These are phyloP conservation scores for Masnerella sp. DNA, from an alignment of 2,888 invertebrate genomes.

Conservation along the genomic window DNA sequence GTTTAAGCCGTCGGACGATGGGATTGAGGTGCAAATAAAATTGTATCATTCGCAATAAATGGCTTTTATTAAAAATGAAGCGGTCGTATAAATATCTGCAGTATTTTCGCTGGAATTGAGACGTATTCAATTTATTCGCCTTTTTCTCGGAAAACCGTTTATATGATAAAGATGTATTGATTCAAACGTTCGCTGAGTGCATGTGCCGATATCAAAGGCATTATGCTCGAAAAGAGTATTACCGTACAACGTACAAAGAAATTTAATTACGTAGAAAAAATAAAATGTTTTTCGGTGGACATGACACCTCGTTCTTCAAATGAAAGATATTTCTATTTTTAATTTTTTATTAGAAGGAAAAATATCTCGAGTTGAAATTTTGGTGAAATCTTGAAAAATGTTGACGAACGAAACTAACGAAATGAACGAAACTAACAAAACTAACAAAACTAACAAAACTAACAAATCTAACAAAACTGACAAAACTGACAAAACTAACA, in stretches of 20 bases:
- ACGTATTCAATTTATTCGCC: slow-evolving; percentile 22
- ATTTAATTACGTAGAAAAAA: too few species aligned
- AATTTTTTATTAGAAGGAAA: too few species aligned
- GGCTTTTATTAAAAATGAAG: slow-evolving; percentile 21
- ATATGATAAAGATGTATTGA: slow-evolving; percentile 29
- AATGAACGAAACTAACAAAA: background rate
- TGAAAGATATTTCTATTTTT: too few species aligned
- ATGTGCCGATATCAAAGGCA: background rate
- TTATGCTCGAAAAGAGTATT: slow-evolving; percentile 6
- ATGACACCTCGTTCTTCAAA: too few species aligned
- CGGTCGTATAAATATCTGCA: slow-evolving; percentile 14
- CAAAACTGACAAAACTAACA: too few species aligned
- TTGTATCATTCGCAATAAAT: background rate
- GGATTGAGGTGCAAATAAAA: slow-evolving; percentile 18
- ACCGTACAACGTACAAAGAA: too few species aligned
- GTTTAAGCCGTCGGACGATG: too few species aligned
- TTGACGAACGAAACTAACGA: background rate
- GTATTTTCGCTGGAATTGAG: slow-evolving; percentile 8
- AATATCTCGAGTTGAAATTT: too few species aligned
- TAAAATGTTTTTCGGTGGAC: too few species aligned
- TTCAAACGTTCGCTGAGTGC: slow-evolving; percentile 7
- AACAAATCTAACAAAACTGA: too few species aligned
- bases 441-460: too few species aligned
- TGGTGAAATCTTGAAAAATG: background rate
- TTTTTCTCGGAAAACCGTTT: slow-evolving; percentile 25